Conservation (phyloP, 2,113 vertebrate genomes). For the Apteryx mantelli region DNA sequence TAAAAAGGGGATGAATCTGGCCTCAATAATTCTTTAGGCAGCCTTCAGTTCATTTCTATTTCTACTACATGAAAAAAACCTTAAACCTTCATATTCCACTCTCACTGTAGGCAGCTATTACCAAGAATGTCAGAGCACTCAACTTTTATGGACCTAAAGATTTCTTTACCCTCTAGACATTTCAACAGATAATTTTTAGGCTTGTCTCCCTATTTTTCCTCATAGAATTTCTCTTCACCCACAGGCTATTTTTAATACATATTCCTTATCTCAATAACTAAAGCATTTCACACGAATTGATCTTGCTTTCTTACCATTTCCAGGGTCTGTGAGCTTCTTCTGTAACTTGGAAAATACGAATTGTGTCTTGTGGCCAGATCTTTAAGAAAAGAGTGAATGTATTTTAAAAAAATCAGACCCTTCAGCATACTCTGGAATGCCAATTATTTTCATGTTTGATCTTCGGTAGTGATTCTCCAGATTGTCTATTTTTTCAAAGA, state of each 20-base stretch:
- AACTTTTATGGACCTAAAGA: neutral
- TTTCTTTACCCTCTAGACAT: neutral
- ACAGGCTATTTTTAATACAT: neutral
- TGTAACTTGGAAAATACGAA: neutral
- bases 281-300: neutral
- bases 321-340: neutral
- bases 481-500: neutral
- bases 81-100: neutral
- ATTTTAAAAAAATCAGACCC: constrained; percentile 2
- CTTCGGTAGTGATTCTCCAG: constrained; percentile 11
- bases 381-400: constrained; percentile 11
- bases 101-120: neutral
- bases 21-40: neutral
- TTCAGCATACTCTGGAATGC: neutral
- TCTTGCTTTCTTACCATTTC: neutral
- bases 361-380: neutral
- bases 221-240: neutral
- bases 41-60: neutral
- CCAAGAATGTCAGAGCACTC: neutral
- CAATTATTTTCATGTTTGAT: constrained; percentile 34
- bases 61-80: neutral
- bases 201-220: neutral
- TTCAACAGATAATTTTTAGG: neutral
- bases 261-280: neutral
- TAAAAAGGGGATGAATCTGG: neutral